Conservation (phyloP, 2,888 invertebrate species). For the Leptinotarsa peninsularis region DNA sequence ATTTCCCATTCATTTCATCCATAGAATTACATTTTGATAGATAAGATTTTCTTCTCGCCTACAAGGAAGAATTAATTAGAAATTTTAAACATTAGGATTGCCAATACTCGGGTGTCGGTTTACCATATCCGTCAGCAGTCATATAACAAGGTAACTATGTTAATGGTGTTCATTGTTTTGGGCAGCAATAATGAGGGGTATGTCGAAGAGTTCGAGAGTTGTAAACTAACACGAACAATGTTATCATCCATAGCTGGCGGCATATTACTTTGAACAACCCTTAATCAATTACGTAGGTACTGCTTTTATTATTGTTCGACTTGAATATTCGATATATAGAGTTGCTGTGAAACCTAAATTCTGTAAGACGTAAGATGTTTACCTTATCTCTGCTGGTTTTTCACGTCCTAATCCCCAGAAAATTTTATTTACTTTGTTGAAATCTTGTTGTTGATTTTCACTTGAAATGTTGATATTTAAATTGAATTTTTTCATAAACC, state of each 20-base stretch:
- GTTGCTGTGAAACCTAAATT: not conserved
- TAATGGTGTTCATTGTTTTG: constrained; percentile 43
- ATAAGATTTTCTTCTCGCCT: not conserved
- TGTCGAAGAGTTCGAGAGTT: constrained; percentile 42
- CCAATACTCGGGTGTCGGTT: not conserved
- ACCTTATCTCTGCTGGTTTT: no score
- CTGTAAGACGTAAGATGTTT: no score
- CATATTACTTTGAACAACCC: constrained; percentile 19
- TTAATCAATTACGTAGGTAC: constrained; percentile 11
- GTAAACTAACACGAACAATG: constrained; percentile 46
- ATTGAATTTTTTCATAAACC: not conserved
- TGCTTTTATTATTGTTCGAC: not conserved
- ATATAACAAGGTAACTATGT: constrained; percentile 34
- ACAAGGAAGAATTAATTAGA: not conserved
- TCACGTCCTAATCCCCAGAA: no score
- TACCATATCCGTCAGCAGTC: not conserved
- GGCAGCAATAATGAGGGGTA: constrained; percentile 42
- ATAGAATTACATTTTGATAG: no score
- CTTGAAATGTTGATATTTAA: not conserved
- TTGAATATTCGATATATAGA: not conserved
- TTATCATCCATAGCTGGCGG: constrained; percentile 29
- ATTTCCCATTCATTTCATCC: no score
- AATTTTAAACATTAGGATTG: not conserved
- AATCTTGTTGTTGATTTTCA: not conserved
- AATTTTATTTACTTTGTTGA: no score